A percentile compares a stretch with the other conserved stretches of the same genome.
phyloP scores from a whole-genome alignment of 2,888 invertebrate species.

The Hydrotaea cyrtoneurina region DNA sequence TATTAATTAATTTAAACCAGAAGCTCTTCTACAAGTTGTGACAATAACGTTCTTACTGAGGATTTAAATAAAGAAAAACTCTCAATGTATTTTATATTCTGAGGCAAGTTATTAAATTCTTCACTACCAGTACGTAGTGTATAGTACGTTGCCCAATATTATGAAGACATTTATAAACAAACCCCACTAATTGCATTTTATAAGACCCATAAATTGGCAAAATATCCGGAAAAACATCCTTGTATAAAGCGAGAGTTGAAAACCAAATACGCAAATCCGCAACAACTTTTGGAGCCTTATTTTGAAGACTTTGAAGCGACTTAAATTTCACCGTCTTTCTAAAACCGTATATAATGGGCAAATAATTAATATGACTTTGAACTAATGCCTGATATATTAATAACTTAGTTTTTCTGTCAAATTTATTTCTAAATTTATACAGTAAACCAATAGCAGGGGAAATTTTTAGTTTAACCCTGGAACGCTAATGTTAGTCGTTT shows the following conservation, averaged over 20 bases:
- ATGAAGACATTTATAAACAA: not conserved
- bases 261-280: too few relatives aligned
- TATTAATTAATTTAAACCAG: too few relatives aligned
- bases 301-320: not conserved
- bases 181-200: too few relatives aligned
- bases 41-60: too few relatives aligned
- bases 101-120: too few relatives aligned
- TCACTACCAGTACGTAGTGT: not conserved
- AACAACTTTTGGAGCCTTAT: not conserved
- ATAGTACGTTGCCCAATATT: slow-evolving; percentile 18
- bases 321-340: not conserved
- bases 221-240: too few relatives aligned
- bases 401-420: not conserved
- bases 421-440: not conserved
- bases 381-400: slow-evolving; percentile 14
- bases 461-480: slow-evolving; percentile 11
- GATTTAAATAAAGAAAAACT: too few relatives aligned
- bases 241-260: too few relatives aligned
- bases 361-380: slow-evolving; percentile 24
- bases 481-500: too few relatives aligned
- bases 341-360: not conserved
- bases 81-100: too few relatives aligned
- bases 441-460: not conserved
- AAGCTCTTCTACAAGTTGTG: too few relatives aligned
- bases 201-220: too few relatives aligned